Percentiles rank a stretch among this genome's conserved stretches.
Conservation (phyloP, 2,113 vertebrate species). For the Ceyx melanurus region DNA sequence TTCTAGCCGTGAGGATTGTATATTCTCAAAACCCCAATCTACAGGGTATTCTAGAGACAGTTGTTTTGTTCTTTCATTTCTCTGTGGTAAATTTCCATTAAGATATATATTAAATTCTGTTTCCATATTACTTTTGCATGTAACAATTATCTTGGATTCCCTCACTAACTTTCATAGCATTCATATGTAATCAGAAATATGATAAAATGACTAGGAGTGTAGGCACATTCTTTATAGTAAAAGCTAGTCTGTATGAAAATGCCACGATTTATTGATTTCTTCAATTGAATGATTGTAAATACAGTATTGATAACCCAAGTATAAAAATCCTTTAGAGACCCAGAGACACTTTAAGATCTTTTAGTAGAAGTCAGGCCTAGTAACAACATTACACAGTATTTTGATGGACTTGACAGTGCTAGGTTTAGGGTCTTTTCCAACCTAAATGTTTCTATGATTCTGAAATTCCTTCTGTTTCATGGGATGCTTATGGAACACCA, state of each 20-base stretch:
- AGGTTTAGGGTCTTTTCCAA: not conserved
- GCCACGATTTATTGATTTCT: not conserved
- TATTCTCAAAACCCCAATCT: not conserved
- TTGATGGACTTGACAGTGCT: not conserved
- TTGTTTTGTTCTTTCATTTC: not conserved
- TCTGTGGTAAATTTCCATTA: not conserved
- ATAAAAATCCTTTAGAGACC: not conserved
- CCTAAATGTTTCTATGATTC: not conserved
- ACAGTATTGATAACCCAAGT: not conserved
- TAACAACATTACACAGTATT: fast-evolving
- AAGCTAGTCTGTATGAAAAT: not conserved
- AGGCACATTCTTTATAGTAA: not conserved
- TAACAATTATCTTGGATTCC: not conserved
- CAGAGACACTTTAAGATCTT: not conserved
- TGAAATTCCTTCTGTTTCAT: not conserved
- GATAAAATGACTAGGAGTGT: not conserved
- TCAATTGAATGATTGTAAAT: not conserved
- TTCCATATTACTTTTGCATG: not conserved
- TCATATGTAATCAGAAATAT: not conserved
- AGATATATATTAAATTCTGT: not conserved
- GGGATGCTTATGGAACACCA: not conserved
- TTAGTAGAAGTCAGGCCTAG: not conserved
- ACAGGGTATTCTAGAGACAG: not conserved
- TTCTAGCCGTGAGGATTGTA: not conserved
- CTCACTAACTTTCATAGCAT: not conserved